Evolutionary conservation across 2,797 vertebrate species (phyloP), one percentile per base, ranked within the genome.

Genomic region (Periparus ater): DNA sequence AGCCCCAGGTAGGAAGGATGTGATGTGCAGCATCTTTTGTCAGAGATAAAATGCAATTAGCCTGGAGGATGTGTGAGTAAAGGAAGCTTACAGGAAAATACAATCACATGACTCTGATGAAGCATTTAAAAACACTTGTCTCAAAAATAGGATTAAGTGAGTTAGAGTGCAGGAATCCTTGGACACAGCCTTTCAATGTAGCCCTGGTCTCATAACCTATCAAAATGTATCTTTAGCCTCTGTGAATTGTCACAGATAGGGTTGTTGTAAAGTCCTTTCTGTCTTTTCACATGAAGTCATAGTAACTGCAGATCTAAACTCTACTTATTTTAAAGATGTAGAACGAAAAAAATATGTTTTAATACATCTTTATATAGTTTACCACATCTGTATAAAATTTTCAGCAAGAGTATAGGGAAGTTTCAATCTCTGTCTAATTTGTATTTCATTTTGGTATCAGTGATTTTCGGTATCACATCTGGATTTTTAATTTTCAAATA

Each of bases 21-120:
- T 63, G 9, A 51, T 23, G 17, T 27, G 38, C 85, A 88, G 67
- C 51, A 57, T 96, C 93, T 96, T 97, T 97, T 95, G 92, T 95
- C 86, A 85, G 82, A 98, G 96, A 97, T 96, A 97, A 97, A 91
- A 92, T 70, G 89, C 92, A 96, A 97, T 95, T 92, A 96, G 74
- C 63, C 74, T 48, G 78, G 77, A 95, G 95, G 89, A 96, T 95
- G 62, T 95, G 47, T 50, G 57, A 96, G 83, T 77, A 97, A 85
- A 97, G 96, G 94, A 97, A 97, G 50, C 40, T 55, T 70, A 92
- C 92, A 95, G 96, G 96, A 98, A 97, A 91, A 30, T 9, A 42
- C 42, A 54, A 58, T 75, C 83, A 78, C 17, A 1, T 91, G 85
- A 85, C 53, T 92, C 57, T 63, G 45, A 83, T 81, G 68, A 91